A percentile compares a stretch with the other conserved stretches of the same genome.
Evolutionary conservation across 2,113 vertebrate genomes (phyloP).

Genomic region (Tylochromis polylepis): DNA sequence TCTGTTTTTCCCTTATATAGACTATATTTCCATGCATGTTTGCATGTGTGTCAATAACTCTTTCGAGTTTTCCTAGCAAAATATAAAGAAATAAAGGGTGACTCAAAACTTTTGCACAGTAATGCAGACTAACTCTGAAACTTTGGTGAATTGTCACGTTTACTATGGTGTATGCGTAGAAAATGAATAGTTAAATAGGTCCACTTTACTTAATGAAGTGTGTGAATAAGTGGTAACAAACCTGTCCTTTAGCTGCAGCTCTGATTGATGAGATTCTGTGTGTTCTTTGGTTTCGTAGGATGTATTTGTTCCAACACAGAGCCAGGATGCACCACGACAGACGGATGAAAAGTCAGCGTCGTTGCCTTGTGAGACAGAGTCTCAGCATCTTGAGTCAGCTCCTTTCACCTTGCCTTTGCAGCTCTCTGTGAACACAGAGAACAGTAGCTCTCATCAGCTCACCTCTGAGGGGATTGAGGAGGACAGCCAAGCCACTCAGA

Average conservation of each 20-base stretch:
- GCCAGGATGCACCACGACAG: conserved; percentile 61
- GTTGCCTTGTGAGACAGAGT: conserved; percentile 5
- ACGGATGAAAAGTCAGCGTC: not conserved
- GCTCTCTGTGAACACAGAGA: conserved; percentile 75
- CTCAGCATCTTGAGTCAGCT: conserved; percentile 39
- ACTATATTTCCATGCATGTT: not conserved
- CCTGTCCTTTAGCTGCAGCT: not conserved
- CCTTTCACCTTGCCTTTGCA: conserved; percentile 62
- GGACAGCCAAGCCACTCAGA: conserved; percentile 78
- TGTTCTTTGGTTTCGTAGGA: conserved; percentile 71
- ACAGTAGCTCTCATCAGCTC: conserved; percentile 41
- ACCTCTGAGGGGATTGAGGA: conserved; percentile 46
- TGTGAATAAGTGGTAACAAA: not conserved
- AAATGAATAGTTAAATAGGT: not conserved
- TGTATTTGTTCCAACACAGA: conserved; percentile 86
- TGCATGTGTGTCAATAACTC: not conserved
- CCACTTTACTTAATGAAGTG: not conserved
- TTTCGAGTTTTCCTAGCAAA: not conserved
- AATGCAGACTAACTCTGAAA: not conserved
- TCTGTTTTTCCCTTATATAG: not conserved
- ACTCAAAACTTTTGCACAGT: not conserved
- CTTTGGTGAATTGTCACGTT: not conserved
- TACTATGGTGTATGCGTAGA: not conserved
- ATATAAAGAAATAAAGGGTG: not conserved
- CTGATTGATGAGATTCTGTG: not conserved